phyloP scores from a whole-genome alignment of 2,797 vertebrate species.

The Cebuella pygmaea region DNA sequence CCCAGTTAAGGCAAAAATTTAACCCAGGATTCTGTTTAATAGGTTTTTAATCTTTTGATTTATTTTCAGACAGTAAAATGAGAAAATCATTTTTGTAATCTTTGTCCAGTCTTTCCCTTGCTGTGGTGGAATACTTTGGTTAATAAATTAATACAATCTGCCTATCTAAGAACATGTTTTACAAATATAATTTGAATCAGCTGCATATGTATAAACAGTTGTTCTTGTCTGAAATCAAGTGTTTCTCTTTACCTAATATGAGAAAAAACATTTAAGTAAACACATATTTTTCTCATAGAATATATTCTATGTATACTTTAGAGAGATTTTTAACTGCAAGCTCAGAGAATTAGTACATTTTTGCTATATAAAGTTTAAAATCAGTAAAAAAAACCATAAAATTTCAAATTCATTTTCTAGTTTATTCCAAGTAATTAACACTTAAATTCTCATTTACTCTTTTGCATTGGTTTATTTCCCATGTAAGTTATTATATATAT shows the following conservation, averaged over 20 bases:
- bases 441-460: not conserved
- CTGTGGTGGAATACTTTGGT: not conserved
- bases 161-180: not conserved
- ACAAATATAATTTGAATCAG: not conserved
- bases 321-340: not conserved
- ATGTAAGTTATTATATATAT: not conserved
- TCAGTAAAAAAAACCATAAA: not conserved
- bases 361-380: not conserved
- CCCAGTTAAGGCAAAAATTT: not conserved
- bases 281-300: not conserved
- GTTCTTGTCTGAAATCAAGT: not conserved
- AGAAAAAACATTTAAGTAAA: not conserved
- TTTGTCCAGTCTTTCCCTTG: not conserved
- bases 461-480: not conserved
- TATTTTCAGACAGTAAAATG: conserved; percentile 54
- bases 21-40: not conserved
- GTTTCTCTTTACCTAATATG: not conserved
- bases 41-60: conserved; percentile 24
- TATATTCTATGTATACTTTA: not conserved
- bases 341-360: not conserved
- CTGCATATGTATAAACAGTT: not conserved
- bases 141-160: not conserved
- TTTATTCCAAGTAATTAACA: not conserved
- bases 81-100: not conserved
- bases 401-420: not conserved